Conservation (phyloP, 2,888 invertebrate genomes). For the Heteromyza rotundicornis region DNA sequence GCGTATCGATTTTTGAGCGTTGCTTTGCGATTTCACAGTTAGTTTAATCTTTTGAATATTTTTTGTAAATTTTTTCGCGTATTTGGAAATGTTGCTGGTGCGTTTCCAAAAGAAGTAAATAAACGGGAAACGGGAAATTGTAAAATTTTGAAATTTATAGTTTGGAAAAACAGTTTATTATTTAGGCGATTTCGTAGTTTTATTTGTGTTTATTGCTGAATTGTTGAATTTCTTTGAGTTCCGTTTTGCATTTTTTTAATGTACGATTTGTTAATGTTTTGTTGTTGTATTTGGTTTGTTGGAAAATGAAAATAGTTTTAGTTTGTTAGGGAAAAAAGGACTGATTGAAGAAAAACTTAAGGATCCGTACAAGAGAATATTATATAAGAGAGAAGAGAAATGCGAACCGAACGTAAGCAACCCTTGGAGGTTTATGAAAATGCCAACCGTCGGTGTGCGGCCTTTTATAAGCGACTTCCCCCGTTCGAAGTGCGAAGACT, state of each 20-base stretch:
- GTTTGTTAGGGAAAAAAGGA: slow-evolving; percentile 42
- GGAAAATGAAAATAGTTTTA: slow-evolving; percentile 37
- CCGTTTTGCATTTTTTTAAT: slow-evolving; percentile 42
- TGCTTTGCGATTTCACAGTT: slow-evolving; percentile 3
- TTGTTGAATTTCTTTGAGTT: not conserved
- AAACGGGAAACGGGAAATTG: slow-evolving; percentile 22
- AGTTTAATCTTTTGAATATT: not conserved
- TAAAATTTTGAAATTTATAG: slow-evolving; percentile 21
- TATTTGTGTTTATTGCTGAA: not conserved
- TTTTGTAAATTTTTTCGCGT: not conserved
- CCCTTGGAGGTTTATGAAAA: slow-evolving; percentile 64
- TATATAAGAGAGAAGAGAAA: slow-evolving; percentile 64
- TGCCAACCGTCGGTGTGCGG: slow-evolving; percentile 52
- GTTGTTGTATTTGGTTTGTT: slow-evolving; percentile 27
- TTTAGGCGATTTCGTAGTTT: not conserved
- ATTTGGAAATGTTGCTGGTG: not conserved
- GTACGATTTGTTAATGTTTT: slow-evolving; percentile 47
- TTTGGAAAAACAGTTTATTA: slow-evolving; percentile 25
- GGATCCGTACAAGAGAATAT: slow-evolving; percentile 60
- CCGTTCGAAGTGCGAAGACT: slow-evolving; percentile 31
- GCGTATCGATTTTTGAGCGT: slow-evolving; percentile 15
- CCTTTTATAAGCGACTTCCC: slow-evolving; percentile 57
- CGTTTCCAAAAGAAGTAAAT: slow-evolving; percentile 17
- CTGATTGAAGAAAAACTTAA: slow-evolving; percentile 58
- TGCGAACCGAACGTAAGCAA: slow-evolving; percentile 64